Percentiles rank a stretch among this genome's conserved stretches.
These are phyloP conservation scores for Esox lucius DNA, from an alignment of 2,797 vertebrate species.

Conservation along the genomic window DNA sequence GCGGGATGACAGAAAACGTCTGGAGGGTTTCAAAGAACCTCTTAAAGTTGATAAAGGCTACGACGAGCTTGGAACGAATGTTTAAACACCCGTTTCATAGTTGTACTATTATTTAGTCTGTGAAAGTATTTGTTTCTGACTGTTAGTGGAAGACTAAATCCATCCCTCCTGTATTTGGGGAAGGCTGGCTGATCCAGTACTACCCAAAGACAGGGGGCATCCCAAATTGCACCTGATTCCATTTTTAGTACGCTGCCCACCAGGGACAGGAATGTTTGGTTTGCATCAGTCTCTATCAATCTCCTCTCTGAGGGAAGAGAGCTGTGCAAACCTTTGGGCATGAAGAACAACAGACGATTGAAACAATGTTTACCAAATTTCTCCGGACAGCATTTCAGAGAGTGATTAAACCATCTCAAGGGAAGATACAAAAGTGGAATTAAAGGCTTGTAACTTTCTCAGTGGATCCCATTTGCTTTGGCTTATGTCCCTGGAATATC, in stretches of 20 bases:
- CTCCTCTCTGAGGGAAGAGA: neutral
- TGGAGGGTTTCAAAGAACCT: neutral
- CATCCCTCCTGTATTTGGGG: too few species aligned
- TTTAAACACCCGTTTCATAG: neutral
- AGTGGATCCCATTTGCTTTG: neutral
- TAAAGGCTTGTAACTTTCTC: neutral
- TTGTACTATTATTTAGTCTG: neutral
- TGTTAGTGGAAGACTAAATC: neutral
- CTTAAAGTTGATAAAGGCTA: too few species aligned
- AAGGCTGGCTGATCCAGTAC: neutral
- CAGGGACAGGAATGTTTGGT: neutral
- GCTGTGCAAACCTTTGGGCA: too few species aligned
- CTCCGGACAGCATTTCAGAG: neutral
- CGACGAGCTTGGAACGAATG: neutral
- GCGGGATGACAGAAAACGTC: neutral
- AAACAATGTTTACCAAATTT: neutral
- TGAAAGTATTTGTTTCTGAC: neutral
- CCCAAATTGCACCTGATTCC: neutral
- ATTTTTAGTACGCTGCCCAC: neutral
- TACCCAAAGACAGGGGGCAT: neutral
- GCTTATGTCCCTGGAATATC: too few species aligned
- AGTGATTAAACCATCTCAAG: neutral
- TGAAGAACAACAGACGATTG: neutral
- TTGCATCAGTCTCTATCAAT: constrained; percentile 2
- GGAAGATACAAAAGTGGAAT: neutral